Evolutionary conservation across 2,797 vertebrate genomes (phyloP), one percentile per base, ranked within the genome.

Genomic region (Chelmon rostratus): DNA sequence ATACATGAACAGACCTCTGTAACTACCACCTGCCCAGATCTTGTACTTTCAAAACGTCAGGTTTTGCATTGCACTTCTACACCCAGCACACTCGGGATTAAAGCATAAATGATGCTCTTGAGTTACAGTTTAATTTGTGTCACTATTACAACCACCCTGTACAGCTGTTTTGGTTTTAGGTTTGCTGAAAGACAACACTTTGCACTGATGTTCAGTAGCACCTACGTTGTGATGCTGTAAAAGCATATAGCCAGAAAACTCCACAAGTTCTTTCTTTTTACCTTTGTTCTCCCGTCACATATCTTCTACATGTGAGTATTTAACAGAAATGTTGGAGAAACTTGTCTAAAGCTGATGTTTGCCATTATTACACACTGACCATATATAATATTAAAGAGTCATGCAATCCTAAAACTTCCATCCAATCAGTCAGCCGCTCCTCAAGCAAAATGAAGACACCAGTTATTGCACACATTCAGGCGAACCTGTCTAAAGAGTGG

Each of bases 1-100:
- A 89, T 82, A 75, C 64, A 40, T 50, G 47, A 78, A 83, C 25
- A 56, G 47, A 70, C 47, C 40, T 52, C 49, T 40, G 62, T 18
- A 62, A 73, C 31, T 50, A 73, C 13, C 73, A 75, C 50, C 83
- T 78, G 77, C 56, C 62, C 33, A 16, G 0, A 33, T 80, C 25
- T 23, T 37, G 18, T 40, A 42, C 56, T 65, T 53, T 62, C 37
- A 74, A 38, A 74, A 73, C 56, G 37, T 71, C 10, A 19, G 40
- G 68, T 75, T 76, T 75, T 62, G 37, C 59, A 47, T 64, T 56
- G 50, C 3, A 42, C 40, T 68, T 59, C 15, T 65, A 67, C 21
- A 69, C 21, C 0, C 23, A 37, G 38, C n/a, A 44, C 31, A 25
- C 31, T 54, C 53, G 33, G 23, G 38, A 73, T 56, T 3, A 38